Base-by-base conservation (phyloP, 2,797 vertebrate genomes). In the Anas bahamensis region DNA sequence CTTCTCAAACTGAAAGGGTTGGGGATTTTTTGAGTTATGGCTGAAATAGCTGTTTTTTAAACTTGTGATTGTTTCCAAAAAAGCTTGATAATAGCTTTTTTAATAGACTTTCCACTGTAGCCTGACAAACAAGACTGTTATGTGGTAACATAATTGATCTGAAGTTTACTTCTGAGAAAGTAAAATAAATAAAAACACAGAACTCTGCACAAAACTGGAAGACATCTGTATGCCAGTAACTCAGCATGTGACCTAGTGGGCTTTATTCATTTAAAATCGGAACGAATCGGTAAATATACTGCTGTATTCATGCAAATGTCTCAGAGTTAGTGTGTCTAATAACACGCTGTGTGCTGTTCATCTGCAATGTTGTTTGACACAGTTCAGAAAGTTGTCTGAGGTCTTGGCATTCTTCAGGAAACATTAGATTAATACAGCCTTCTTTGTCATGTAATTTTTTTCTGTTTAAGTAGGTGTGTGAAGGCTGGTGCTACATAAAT, bases 371-470 rank as follows among this genome's bases (percentile, higher is more conserved):
- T 93, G 91, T 93, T 89, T 94, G 91, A 92, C 88, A 79, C 6
- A 11, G 76, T 92, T 91, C 90, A 95, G 56, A 93, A 91, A 85
- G 77, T 84, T 88, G 92, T 94, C 93, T 93, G 37, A 95, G 94
- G 89, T 93, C 85, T 80, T 86, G 82, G 88, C 88, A 90, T 95
- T 96, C 95, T 83, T 83, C 68, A 91, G 96, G 97, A 98, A 96
- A 85, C 57, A 60, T 94, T 83, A 75, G 84, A 93, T 95, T 93
- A 96, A 94, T 96, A 41, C 2, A 68, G 89, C 80, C 93, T 96
- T 93, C 86, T 90, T 23, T 84, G 74, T 76, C 84, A 22, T 73
- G 2, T 63, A 6, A 44, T 80, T 94, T 96, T 87, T 80, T 39
- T n/a, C 48, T 23, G 42, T 73, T 96, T 93, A 95, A 95, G 92